These are phyloP conservation scores for Chunga burmeisteri DNA, from an alignment of 2,113 vertebrate species.

Conservation along the genomic window DNA sequence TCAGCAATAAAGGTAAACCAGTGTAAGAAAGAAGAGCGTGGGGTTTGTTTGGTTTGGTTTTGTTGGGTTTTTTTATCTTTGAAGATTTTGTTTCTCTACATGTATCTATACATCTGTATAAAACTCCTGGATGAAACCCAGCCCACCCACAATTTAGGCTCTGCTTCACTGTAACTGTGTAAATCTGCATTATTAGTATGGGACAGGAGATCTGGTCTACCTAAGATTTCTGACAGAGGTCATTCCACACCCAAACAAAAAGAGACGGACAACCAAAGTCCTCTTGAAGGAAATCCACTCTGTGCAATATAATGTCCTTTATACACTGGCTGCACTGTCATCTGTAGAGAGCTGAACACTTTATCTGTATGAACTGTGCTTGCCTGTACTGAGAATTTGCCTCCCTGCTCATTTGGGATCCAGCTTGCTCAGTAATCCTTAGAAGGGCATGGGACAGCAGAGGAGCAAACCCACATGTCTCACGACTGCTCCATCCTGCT, in stretches of 20 bases:
- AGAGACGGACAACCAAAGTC: neutral
- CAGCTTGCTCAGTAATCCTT: neutral
- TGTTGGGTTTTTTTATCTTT: neutral
- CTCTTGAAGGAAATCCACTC: neutral
- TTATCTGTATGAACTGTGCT: neutral
- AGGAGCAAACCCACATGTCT: neutral
- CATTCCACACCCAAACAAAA: neutral
- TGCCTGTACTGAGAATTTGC: neutral
- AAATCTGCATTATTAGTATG: neutral
- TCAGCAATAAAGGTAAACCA: neutral
- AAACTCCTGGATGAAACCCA: neutral
- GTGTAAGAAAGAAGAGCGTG: neutral
- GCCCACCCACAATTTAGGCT: neutral
- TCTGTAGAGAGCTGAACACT: neutral
- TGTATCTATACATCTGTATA: neutral
- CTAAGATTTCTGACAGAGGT: neutral
- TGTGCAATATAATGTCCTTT: neutral
- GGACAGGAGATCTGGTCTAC: neutral
- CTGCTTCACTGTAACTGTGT: neutral
- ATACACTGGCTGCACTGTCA: neutral
- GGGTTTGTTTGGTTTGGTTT: too few species aligned
- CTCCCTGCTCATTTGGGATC: neutral
- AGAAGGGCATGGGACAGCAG: neutral
- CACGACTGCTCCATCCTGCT: neutral
- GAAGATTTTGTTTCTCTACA: neutral